phyloP scores from a whole-genome alignment of 1,140 invertebrate genomes.

The Homalodisca vitripennis region DNA sequence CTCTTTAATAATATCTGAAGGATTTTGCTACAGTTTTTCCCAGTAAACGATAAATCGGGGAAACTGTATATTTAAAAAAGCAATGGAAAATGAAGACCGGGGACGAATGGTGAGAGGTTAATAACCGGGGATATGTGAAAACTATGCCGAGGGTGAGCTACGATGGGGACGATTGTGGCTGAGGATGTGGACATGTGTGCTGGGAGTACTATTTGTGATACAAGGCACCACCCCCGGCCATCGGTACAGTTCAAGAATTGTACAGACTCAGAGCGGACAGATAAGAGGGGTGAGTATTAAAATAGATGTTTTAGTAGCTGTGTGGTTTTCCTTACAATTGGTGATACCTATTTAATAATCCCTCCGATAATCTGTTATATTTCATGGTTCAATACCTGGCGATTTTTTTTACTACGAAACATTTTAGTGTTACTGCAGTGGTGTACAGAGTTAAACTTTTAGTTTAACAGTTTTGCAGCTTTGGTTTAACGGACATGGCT shows the following conservation, averaged over 20 bases:
- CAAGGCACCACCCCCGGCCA: conserved; percentile 49
- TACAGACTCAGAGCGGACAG: conserved; percentile 63
- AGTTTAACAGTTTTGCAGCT: too few relatives aligned
- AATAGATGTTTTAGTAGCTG: neutral
- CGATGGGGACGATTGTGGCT: neutral
- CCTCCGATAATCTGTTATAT: neutral
- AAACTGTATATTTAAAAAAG: too few relatives aligned
- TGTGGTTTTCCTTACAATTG: conserved; percentile 21
- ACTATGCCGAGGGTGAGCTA: neutral
- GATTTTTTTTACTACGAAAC: neutral
- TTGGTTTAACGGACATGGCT: too few relatives aligned
- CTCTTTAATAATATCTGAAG: too few relatives aligned
- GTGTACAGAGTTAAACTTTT: too few relatives aligned
- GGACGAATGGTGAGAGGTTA: too few relatives aligned
- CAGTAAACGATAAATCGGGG: too few relatives aligned
- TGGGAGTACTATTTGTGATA: conserved; percentile 31
- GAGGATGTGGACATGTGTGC: conserved; percentile 36
- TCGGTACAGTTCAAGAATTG: conserved; percentile 61
- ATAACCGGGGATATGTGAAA: too few relatives aligned
- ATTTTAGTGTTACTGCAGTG: neutral
- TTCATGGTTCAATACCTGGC: neutral
- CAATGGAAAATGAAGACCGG: too few relatives aligned
- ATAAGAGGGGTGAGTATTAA: conserved; percentile 59
- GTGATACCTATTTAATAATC: neutral
- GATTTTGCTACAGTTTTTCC: too few relatives aligned